Base-by-base conservation (phyloP, 2,113 vertebrate genomes). In the Capreolus pygargus region DNA sequence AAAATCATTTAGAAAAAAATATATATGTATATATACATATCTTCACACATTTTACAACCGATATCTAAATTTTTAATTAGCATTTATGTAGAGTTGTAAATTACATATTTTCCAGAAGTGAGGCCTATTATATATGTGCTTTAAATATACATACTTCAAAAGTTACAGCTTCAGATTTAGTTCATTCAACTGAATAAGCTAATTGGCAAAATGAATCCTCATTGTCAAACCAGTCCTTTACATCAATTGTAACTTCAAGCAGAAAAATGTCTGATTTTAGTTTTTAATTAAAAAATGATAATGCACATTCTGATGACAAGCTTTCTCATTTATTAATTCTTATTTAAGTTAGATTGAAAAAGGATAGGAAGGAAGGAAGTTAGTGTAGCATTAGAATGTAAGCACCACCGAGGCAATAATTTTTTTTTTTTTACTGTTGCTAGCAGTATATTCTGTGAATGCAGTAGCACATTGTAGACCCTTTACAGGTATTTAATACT, bases 11-110 rank as follows among this genome's bases (percentile, higher is more conserved):
- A 87, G 25, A 36, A 45, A 89, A 96, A 95, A 36, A 39, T 17
- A 64, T 64, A n/a, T 21, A 36, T 70, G n/a, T 39, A 70, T 70
- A 25, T 50, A 70, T 60, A 12, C 47, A 57, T 17, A 12, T 45
- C 60, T 67, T 92, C 36, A 89, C 12, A 89, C 6, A 92, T 94
- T 84, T 94, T 61, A 43, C 90, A 95, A 74, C 50, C n/a, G 21
- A 60, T 87, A 86, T 78, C 55, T 94, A 50, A 43, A 87, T 36
- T 97, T 96, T 79, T 79, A 95, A 87, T 95, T 79, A 50, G 79
- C 27, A 58, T 52, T 85, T 84, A 27, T 61, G 74, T 43, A 67
- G 70, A 60, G 23, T 54, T 78, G 8, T 12, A 86, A 81, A 25
- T 74, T 67, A 86, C 1, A 0, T 27, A 45, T 28, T 95, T 50